Evolutionary conservation across 2,797 vertebrate species (phyloP), one percentile per base, ranked within the genome.

Genomic region (Glyptemys insculpta): DNA sequence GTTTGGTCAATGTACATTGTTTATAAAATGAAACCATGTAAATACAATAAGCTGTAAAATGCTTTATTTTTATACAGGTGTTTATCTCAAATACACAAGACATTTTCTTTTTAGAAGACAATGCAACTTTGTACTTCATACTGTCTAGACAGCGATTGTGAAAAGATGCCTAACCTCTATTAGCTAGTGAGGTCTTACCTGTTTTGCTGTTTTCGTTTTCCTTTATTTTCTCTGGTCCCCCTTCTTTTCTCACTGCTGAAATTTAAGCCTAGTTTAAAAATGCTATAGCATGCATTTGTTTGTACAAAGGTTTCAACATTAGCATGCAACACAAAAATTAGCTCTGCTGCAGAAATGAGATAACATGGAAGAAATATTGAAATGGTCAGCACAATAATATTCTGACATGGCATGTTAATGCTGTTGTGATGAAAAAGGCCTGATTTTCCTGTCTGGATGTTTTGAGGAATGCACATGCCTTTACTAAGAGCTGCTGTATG

Each of bases 11-110:
- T 79, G 65, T 53, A 15, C 68, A 18, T 68, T 93, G 47, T 80
- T 47, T 59, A 59, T 59, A 31, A 31, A 59, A 12, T 59, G 9
- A 80, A 23, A 79, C 57, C 90, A 92, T 5, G 44, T 88, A 91
- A 72, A 89, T 88, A 86, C 89, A 88, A 87, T 80, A 92, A 91
- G 62, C 50, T 85, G 80, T 54, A 81, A 41, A 74, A 65, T 50
- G 62, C 57, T 91, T 23, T 85, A 92, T 56, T 91, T 93, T 86
- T n/a, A 72, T 81, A 59, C 81, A 94, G 87, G 92, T 87, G 81
- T 90, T 90, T 95, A 80, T 91, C 79, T 87, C 54, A 80, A 88
- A 72, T 81, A 93, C 56, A 82, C 59, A 94, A 97, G 95, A 59
- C 14, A 25, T 87, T 94, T 95, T 94, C 54, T 93, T 34, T 76